These are phyloP conservation scores for Spisula solida DNA, from an alignment of 2,888 invertebrate genomes.

Conservation along the genomic window DNA sequence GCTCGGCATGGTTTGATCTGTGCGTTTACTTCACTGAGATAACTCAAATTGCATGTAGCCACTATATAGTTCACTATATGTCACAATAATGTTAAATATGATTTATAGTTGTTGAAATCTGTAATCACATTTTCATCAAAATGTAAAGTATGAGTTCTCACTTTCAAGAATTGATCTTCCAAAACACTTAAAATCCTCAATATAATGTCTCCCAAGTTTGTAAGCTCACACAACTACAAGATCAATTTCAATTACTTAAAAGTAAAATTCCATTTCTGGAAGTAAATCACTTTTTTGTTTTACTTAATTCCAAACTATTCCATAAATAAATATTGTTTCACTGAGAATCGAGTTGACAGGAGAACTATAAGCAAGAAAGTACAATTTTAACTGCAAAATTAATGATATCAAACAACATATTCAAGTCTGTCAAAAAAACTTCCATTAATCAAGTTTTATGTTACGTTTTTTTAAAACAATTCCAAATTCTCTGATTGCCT, in stretches of 20 bases:
- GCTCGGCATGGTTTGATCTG: constrained; percentile 40
- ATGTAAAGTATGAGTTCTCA: background rate
- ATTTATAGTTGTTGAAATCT: background rate
- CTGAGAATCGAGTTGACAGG: background rate
- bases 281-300: background rate
- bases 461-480: too few species aligned
- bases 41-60: background rate
- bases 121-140: background rate
- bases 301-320: background rate
- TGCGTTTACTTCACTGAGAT: background rate
- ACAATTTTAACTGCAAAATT: background rate
- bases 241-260: background rate
- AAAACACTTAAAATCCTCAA: background rate
- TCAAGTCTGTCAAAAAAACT: background rate
- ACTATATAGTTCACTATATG: background rate
- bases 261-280: background rate
- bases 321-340: background rate
- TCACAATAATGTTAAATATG: background rate
- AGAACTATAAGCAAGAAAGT: background rate
- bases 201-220: background rate
- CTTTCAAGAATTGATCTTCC: background rate
- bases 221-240: background rate
- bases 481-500: too few species aligned
- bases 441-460: background rate
- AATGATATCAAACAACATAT: background rate